Evolutionary conservation across 2,797 vertebrate species (phyloP).

Genomic region (Anguilla obscura): DNA sequence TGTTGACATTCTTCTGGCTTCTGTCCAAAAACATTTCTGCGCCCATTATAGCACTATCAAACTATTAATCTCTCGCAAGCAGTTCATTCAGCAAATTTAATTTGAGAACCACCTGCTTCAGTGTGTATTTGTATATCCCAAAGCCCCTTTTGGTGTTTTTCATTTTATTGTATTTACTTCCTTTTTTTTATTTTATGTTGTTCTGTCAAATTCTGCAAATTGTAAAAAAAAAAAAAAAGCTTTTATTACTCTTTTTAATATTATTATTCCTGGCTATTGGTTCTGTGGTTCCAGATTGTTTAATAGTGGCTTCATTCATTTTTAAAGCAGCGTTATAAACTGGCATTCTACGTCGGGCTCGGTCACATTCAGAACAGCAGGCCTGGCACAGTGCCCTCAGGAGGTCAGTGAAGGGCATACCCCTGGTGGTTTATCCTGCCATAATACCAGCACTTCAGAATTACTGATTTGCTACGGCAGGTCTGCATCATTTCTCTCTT

Average conservation of each 20-base stretch:
- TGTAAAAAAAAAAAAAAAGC: not conserved
- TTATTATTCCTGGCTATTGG: not conserved
- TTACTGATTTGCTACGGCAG: not conserved
- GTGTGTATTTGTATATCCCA: not conserved
- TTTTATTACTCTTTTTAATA: not conserved
- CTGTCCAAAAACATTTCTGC: constrained; percentile 71
- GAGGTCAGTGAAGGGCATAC: not conserved
- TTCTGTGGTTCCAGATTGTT: not conserved
- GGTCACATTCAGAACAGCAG: not conserved
- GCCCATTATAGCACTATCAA: constrained; percentile 55
- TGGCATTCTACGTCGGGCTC: not conserved
- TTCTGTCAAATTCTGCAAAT: not conserved
- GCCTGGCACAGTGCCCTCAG: not conserved
- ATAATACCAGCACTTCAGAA: not conserved
- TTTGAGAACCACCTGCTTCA: constrained; percentile 66
- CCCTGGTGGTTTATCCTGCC: not conserved
- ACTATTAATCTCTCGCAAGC: constrained; percentile 73
- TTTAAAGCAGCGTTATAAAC: not conserved
- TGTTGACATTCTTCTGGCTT: constrained; percentile 82
- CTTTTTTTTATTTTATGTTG: not conserved
- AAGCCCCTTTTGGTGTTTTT: not conserved
- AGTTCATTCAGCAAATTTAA: constrained; percentile 71
- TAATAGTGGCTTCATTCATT: not conserved
- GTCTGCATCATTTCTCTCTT: not conserved
- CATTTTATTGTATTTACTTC: not conserved